phyloP scores from a whole-genome alignment of 1,140 invertebrate species.

The Eulimnadia texana region DNA sequence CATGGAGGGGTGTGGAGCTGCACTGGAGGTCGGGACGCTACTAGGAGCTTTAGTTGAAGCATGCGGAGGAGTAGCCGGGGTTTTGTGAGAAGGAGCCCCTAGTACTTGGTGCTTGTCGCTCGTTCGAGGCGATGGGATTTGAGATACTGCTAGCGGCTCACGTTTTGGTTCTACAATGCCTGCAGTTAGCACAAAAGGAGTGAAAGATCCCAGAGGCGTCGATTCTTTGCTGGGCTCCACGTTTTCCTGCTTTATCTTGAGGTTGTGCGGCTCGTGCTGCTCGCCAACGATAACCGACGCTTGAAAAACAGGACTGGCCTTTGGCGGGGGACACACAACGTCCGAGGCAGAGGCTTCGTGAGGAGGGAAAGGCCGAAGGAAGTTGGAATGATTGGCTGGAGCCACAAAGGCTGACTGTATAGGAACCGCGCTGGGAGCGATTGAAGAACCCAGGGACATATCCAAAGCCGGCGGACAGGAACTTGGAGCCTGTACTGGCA shows the following conservation, averaged over 20 bases:
- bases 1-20: too few species aligned
- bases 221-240: conserved; percentile 15
- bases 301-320: neutral
- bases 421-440: neutral
- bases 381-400: conserved; percentile 1
- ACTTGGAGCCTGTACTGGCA: neutral
- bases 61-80: too few species aligned
- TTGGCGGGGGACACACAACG: neutral
- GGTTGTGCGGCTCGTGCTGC: conserved; percentile 50
- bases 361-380: neutral
- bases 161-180: too few species aligned
- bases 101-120: too few species aligned
- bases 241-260: conserved; percentile 64
- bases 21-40: too few species aligned
- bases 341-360: neutral
- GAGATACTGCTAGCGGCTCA: too few species aligned
- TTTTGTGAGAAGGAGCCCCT: too few species aligned
- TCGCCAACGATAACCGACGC: conserved; percentile 21
- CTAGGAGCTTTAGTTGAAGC: too few species aligned
- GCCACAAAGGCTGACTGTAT: neutral
- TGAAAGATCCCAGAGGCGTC: neutral
- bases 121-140: too few species aligned
- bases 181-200: too few species aligned
- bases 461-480: conserved; percentile 1
- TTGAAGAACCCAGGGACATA: neutral